A percentile compares a stretch with the other conserved stretches of the same genome.
These are phyloP conservation scores for Pristiophorus japonicus DNA, from an alignment of 2,113 vertebrate species.

Conservation along the genomic window DNA sequence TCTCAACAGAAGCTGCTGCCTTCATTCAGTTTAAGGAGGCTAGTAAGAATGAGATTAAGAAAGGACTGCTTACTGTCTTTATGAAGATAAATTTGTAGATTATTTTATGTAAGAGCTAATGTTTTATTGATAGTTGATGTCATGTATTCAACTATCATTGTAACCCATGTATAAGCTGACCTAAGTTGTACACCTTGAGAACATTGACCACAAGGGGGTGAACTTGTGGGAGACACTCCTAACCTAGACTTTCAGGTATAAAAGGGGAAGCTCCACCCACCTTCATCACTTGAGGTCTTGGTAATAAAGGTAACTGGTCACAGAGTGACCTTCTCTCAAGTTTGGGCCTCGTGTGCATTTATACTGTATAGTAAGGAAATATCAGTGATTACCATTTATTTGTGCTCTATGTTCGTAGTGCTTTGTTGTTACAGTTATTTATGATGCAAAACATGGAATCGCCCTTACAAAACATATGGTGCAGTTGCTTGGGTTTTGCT, in stretches of 20 bases:
- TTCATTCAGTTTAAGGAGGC: conserved; percentile 18
- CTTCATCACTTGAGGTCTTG: too few species aligned
- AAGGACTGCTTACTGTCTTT: neutral
- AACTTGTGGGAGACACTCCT: too few species aligned
- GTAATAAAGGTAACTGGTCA: too few species aligned
- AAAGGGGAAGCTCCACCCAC: too few species aligned
- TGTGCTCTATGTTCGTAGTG: neutral
- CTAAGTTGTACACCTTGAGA: too few species aligned
- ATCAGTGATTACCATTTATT: neutral
- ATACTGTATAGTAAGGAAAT: too few species aligned
- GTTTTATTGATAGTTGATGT: neutral
- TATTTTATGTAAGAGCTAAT: neutral
- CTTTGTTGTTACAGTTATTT: neutral
- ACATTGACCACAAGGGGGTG: too few species aligned
- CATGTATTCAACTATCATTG: too few species aligned
- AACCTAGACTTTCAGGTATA: too few species aligned
- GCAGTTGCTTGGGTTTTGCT: neutral
- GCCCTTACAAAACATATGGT: neutral
- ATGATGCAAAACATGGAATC: neutral
- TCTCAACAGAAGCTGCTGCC: neutral
- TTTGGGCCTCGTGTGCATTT: too few species aligned
- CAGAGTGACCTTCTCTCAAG: too few species aligned
- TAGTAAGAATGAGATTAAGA: neutral
- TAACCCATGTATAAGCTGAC: too few species aligned
- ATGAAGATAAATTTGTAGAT: neutral